A percentile compares a stretch with the other conserved stretches of the same genome.
Evolutionary conservation across 2,888 invertebrate genomes (phyloP).

Genomic region (Andrena hattorfiana): DNA sequence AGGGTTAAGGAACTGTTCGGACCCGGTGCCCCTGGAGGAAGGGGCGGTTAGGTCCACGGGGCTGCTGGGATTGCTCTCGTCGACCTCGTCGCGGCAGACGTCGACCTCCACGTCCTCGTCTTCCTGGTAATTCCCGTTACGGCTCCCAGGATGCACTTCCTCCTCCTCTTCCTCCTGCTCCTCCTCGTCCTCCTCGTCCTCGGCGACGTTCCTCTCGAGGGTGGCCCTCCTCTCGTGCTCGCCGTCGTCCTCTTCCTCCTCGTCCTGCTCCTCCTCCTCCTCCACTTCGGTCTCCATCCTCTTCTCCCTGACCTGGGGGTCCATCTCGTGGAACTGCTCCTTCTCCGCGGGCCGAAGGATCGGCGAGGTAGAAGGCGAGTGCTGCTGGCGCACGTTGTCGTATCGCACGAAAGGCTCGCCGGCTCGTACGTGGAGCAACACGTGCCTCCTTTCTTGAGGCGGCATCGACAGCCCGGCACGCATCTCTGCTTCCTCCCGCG

Average conservation of each 20-base stretch:
- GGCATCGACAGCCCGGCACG: conserved; percentile 67
- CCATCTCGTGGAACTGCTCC: conserved; percentile 61
- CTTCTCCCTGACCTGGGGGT: conserved; percentile 49
- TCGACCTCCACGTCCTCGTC: conserved; percentile 81
- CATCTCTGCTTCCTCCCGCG: conserved; percentile 73
- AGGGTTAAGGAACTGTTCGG: conserved; percentile 78
- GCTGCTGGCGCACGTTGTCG: conserved; percentile 71
- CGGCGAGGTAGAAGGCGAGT: conserved; percentile 64
- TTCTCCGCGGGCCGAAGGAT: conserved; percentile 64
- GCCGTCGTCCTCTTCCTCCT: conserved; percentile 70
- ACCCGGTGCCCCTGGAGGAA: conserved; percentile 76
- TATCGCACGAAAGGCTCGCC: conserved; percentile 78
- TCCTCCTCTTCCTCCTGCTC: conserved; percentile 79
- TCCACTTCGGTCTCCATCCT: conserved; percentile 64
- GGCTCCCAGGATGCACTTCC: conserved; percentile 67
- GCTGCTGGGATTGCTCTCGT: conserved; percentile 82
- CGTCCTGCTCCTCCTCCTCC: conserved; percentile 71
- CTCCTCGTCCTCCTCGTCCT: conserved; percentile 73
- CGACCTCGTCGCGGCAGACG: conserved; percentile 80
- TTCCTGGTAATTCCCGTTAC: conserved; percentile 77
- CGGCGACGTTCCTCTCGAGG: conserved; percentile 59
- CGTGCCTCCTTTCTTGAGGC: conserved; percentile 78
- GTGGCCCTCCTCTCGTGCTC: conserved; percentile 48
- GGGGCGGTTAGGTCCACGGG: conserved; percentile 85
- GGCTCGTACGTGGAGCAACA: conserved; percentile 79